Conservation (phyloP, 2,888 invertebrate species). For the Eupeodes luniger region DNA sequence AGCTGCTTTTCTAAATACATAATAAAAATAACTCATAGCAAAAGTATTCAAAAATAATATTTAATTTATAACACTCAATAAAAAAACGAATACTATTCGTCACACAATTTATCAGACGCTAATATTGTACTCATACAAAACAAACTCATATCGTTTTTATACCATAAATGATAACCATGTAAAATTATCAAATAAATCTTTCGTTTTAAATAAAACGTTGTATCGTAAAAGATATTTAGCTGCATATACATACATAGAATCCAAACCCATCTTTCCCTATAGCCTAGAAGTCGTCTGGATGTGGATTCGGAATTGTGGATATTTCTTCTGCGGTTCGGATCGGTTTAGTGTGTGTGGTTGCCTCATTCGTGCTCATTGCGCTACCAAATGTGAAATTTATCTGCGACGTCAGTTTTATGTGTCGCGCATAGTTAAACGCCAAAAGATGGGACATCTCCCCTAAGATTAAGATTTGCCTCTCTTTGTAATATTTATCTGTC, state of each 20-base stretch:
- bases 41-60: not conserved
- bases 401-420: conserved; percentile 75
- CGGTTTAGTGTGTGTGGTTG: not conserved
- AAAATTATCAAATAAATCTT: conserved; percentile 76
- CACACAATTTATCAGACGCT: conserved; percentile 38
- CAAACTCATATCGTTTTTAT: conserved; percentile 41
- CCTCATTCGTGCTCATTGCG: conserved; percentile 45
- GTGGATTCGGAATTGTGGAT: too few species aligned
- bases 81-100: not conserved
- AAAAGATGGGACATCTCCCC: conserved; percentile 69
- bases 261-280: not conserved
- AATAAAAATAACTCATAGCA: not conserved
- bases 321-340: too few species aligned
- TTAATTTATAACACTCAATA: not conserved
- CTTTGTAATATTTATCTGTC: conserved; percentile 6
- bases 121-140: conserved; percentile 29
- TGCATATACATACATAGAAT: too few species aligned
- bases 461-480: conserved; percentile 64
- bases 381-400: conserved; percentile 76
- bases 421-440: conserved; percentile 76
- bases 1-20: not conserved
- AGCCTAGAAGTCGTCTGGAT: conserved; percentile 2
- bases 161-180: conserved; percentile 71
- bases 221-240: not conserved
- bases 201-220: conserved; percentile 49